Evolutionary conservation across 1,140 invertebrate species (phyloP), one percentile per base, ranked within the genome.

Genomic region (Philotrypesis tridentata): DNA sequence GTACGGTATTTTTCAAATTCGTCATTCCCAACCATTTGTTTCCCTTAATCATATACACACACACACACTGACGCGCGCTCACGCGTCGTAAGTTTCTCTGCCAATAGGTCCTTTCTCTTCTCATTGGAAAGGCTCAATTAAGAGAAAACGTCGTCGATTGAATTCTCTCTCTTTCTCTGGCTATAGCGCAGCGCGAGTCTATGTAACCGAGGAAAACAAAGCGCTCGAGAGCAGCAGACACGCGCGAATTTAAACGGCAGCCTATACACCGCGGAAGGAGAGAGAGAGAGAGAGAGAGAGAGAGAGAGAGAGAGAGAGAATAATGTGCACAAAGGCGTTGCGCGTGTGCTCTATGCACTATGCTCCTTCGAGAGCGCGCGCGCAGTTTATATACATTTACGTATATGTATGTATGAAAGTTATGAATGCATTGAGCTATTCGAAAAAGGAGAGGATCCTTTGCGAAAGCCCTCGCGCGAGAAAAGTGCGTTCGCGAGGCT

Each of bases 1-100:
- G 63, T 48, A 70, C 65, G 40, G 65, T 12, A 68, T 78, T 78
- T 78, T 78, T 68, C 2, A 43, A 78, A 29, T 55, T 78, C n/a
- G n/a, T n/a, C 55, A 27, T 68, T 78, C 27, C 65, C 37, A 78
- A 78, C 68, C 76, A 12, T 40, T 48, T 31, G 23, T 12, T 76
- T 76, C 61, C 61, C n/a, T 27, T 8, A 25, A 27, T 29, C 3
- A 5, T 29, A 25, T 21, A 12, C 8, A 65, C 23, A 25, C 25
- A 17, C 14, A 7, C 2, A 12, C 55, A 60, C 23, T 11, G 17
- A 55, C 7, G 21, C 21, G 7, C 21, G 7, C 21, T 21, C 40
- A 43, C 40, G 7, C 25, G 25, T 17, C 55, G 55, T 3, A 8
- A 37, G 4, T 37, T 37, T 37, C 33, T 37, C 33, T 37, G 3